Evolutionary conservation across 1,140 invertebrate genomes (phyloP).

Genomic region (Drusus annulatus): DNA sequence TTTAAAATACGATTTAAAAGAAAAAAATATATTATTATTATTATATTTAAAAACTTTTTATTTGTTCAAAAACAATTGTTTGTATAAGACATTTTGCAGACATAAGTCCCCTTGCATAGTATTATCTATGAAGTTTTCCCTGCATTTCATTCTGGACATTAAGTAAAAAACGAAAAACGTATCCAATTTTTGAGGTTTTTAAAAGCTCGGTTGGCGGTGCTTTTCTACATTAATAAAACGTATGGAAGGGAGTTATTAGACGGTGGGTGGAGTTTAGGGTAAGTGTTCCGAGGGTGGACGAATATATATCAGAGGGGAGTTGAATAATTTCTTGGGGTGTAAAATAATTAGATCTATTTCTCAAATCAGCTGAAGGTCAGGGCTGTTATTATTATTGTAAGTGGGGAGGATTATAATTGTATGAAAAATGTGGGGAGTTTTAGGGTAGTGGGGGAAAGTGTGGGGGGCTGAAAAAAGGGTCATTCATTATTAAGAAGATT

Average conservation of each 20-base stretch:
- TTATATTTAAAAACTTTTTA: no score
- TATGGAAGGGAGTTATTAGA: neutral
- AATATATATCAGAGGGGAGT: neutral
- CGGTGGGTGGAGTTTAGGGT: neutral
- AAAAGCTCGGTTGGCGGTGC: no score
- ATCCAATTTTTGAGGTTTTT: no score
- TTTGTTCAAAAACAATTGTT: no score
- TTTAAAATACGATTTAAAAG: no score
- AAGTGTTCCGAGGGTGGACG: neutral
- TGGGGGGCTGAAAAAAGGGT: neutral
- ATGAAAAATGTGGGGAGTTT: neutral
- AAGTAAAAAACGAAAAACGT: no score
- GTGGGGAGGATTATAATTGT: neutral
- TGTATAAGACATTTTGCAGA: no score
- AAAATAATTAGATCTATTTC: slow-evolving; percentile 29
- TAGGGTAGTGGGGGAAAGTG: neutral
- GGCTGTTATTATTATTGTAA: slow-evolving; percentile 3
- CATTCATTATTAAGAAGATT: neutral
- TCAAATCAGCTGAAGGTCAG: slow-evolving; percentile 24
- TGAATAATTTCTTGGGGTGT: slow-evolving; percentile 15
- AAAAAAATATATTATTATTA: no score
- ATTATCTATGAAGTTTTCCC: no score
- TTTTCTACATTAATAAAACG: neutral
- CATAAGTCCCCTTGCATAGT: no score
- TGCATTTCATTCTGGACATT: no score